A percentile compares a stretch with the other conserved stretches of the same genome.
Conservation (phyloP, 2,113 vertebrate genomes). For the Lampris incognitus region DNA sequence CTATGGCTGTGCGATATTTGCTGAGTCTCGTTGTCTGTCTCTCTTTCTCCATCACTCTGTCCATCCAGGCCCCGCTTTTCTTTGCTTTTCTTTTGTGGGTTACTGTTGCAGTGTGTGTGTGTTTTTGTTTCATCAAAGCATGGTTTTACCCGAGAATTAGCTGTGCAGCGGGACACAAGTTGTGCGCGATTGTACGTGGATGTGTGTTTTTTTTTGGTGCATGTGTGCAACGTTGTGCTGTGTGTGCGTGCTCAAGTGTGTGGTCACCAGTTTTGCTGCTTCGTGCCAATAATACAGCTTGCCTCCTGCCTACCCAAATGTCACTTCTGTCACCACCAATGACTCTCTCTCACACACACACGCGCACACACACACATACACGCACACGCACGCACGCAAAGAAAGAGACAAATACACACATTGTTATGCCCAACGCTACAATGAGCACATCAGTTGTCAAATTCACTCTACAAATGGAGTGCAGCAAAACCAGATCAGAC, state of each 20-base stretch:
- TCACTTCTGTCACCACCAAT: slow-evolving; percentile 59
- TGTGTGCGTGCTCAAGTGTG: slow-evolving; percentile 23
- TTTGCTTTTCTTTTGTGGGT: slow-evolving; percentile 8
- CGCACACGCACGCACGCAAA: slow-evolving; percentile 10
- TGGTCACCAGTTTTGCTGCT: slow-evolving; percentile 44
- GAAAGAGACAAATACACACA: slow-evolving; percentile 15
- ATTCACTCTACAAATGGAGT: slow-evolving; percentile 63
- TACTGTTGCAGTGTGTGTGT: neutral
- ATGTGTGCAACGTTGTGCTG: neutral
- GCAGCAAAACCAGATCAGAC: slow-evolving; percentile 61
- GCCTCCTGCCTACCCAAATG: slow-evolving; percentile 68
- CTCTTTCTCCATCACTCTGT: slow-evolving; percentile 28
- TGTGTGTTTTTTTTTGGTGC: neutral
- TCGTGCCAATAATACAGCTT: slow-evolving; percentile 52
- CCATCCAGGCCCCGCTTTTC: neutral
- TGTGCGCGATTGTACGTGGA: neutral
- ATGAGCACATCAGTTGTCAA: slow-evolving; percentile 68
- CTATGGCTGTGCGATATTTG: no score
- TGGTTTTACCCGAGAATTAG: slow-evolving; percentile 18
- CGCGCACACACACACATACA: slow-evolving; percentile 10
- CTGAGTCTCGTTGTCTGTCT: slow-evolving; percentile 14
- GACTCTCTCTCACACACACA: slow-evolving; percentile 42
- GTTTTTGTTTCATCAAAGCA: slow-evolving; percentile 26
- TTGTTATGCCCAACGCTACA: slow-evolving; percentile 60
- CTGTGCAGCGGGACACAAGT: slow-evolving; percentile 4